phyloP scores from a whole-genome alignment of 2,113 vertebrate genomes.

The Passer montanus region DNA sequence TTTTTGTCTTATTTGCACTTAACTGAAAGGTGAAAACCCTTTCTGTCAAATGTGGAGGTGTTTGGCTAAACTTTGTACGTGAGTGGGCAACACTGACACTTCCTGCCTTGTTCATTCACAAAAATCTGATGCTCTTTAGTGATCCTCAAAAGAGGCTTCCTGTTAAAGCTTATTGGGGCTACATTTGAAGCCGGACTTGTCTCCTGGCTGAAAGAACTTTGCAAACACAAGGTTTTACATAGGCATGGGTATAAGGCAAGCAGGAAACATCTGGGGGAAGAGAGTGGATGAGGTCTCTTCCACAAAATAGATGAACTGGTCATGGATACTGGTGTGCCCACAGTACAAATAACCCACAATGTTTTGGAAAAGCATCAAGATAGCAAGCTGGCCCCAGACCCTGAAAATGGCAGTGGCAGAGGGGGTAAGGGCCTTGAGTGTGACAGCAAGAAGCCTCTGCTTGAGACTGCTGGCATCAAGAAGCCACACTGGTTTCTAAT shows the following conservation, averaged over 20 bases:
- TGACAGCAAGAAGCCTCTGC: neutral
- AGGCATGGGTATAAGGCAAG: neutral
- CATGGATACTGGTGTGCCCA: neutral
- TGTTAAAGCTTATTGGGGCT: neutral
- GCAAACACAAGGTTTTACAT: neutral
- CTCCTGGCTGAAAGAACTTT: neutral
- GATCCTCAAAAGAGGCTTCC: neutral
- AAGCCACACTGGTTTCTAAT: neutral
- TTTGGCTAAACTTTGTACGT: neutral
- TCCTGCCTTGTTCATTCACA: neutral
- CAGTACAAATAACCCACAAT: fast-evolving
- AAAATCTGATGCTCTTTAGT: neutral
- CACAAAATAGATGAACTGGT: neutral
- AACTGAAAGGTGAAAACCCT: neutral
- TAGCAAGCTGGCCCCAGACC: neutral
- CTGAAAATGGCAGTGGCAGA: neutral
- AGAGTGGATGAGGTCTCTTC: neutral
- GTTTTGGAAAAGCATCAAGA: neutral
- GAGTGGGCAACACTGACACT: neutral
- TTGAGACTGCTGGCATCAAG: neutral
- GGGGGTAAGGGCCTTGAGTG: neutral
- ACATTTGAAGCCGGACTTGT: neutral
- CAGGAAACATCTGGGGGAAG: neutral
- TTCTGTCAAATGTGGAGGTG: neutral
- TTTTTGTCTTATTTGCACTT: neutral